Evolutionary conservation across 2,888 invertebrate species (phyloP), one percentile per base, ranked within the genome.

Genomic region (Sarcophaga carnaria): DNA sequence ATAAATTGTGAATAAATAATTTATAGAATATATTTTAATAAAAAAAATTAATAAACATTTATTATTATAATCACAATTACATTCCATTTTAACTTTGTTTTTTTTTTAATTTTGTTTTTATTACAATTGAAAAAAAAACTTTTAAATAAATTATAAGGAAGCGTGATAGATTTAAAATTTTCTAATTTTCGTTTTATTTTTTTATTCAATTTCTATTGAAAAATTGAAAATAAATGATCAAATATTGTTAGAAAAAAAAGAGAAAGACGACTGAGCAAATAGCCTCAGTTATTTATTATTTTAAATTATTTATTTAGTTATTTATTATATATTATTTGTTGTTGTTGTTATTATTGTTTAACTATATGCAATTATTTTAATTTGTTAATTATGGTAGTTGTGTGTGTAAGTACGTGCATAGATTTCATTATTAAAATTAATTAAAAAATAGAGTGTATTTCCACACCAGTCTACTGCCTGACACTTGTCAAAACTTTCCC

Each of bases 361-460:
- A 37, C 37, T 37, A 67, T 63, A n/a, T 69, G 76, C 71, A 85
- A 80, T 80, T 76, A 76, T 80, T 85, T 76, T 66, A 71, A 80
- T 85, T 85, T 80, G 66, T 72, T 84, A 85, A 80, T 80, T 80
- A 72, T 80, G 80, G 80, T 62, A 80, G 76, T 72, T 66, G 37
- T 67, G 76, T 77, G 8, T 85, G 22, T 22, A 22, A 63, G 71
- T 49, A 85, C 80, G 84, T 85, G 80, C 66, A 80, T 77, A 66
- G 71, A 85, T 75, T 80, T 80, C 20, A 62, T 72, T 80, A 76
- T 60, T 64, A 54, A 72, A 74, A 37, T 71, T 66, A 66, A 78
- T 83, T 71, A 66, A 78, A 66, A 78, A 77, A 20, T 49, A 70
- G 69, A 70, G 54, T 54, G 54, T 54, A 54, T 54, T 54, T 54